Evolutionary conservation across 2,113 vertebrate genomes (phyloP).

Genomic region (Ceyx margarethae): DNA sequence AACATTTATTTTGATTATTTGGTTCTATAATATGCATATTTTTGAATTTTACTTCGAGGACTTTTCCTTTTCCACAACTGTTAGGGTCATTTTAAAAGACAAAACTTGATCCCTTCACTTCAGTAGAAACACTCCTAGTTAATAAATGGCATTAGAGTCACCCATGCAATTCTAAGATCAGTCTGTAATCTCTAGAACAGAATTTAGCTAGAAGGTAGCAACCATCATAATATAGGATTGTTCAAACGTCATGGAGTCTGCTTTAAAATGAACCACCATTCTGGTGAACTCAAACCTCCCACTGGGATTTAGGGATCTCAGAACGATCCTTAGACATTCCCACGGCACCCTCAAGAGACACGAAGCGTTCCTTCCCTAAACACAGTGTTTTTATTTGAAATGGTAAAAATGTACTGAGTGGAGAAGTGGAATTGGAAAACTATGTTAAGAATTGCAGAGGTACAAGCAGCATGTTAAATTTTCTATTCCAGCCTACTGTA

Average conservation of each 20-base stretch:
- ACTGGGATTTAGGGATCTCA: neutral
- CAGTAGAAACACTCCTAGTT: neutral
- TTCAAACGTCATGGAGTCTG: neutral
- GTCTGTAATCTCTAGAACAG: neutral
- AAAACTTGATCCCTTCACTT: neutral
- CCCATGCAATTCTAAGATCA: neutral
- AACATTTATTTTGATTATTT: neutral
- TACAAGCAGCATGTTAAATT: neutral
- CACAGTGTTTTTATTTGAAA: neutral
- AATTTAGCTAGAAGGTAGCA: neutral
- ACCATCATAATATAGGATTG: neutral
- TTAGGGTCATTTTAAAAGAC: neutral
- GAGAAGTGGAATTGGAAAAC: neutral
- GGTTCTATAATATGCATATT: neutral
- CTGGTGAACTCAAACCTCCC: neutral
- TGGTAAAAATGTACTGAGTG: neutral
- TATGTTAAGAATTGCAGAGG: neutral
- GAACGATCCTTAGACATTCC: neutral
- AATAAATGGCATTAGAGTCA: neutral
- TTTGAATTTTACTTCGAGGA: neutral
- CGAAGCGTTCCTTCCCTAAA: neutral
- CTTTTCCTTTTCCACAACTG: neutral
- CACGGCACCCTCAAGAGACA: neutral
- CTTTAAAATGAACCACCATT: neutral
- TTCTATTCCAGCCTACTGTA: neutral